Conservation (phyloP, 1,140 invertebrate genomes). For the Brachionus rubens region DNA sequence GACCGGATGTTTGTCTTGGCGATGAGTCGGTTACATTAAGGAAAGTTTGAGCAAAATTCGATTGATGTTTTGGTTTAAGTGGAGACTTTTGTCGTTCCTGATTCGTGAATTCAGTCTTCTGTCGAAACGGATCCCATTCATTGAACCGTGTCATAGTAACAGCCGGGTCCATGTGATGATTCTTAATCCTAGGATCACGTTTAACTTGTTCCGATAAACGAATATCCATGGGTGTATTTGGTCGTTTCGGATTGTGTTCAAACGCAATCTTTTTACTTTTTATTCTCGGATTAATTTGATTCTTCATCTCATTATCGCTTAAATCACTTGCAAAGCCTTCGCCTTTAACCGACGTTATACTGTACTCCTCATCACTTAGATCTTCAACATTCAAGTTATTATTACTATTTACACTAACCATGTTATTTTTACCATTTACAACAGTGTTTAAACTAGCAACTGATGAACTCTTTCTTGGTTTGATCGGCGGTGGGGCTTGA, state of each 20-base stretch:
- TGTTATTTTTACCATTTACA: not conserved
- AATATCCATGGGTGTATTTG: conserved; percentile 36
- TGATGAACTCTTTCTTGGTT: conserved; percentile 43
- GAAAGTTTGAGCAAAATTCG: conserved; percentile 40
- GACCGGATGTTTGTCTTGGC: conserved; percentile 24
- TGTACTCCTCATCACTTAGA: conserved; percentile 27
- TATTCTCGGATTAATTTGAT: not conserved
- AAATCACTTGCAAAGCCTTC: conserved; percentile 45
- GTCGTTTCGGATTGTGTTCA: conserved; percentile 19
- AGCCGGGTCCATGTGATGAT: not conserved
- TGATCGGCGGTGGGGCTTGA: conserved; percentile 33
- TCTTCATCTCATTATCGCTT: conserved; percentile 9
- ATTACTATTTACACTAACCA: not conserved
- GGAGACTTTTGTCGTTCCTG: conserved; percentile 43
- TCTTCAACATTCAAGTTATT: conserved; percentile 40
- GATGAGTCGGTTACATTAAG: conserved; percentile 35
- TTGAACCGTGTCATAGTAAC: conserved; percentile 17
- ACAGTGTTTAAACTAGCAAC: conserved; percentile 17
- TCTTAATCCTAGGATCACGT: not conserved
- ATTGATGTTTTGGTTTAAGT: not conserved
- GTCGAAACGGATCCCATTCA: conserved; percentile 39
- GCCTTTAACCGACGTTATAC: conserved; percentile 39
- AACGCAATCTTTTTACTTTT: conserved; percentile 22
- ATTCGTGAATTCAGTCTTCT: not conserved
- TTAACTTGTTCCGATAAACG: not conserved